phyloP scores from a whole-genome alignment of 2,888 invertebrate genomes.

The Chouioia cunea region DNA sequence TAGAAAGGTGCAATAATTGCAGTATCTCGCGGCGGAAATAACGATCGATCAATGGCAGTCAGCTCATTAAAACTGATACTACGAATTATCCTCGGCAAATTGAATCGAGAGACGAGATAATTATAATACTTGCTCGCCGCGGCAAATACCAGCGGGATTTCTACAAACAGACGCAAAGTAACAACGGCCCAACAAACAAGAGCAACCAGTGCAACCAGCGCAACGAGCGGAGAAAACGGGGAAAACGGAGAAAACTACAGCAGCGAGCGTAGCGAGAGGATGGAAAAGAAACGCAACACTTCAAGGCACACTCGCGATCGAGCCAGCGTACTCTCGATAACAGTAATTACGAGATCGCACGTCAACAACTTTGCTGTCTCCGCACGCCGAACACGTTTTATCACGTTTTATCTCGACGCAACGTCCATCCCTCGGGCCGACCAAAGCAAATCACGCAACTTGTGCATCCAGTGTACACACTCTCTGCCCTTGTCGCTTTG shows the following conservation, averaged over 20 bases:
- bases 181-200: no score
- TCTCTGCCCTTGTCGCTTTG: background rate
- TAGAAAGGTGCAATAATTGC: constrained; percentile 18
- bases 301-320: background rate
- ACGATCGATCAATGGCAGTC: constrained; percentile 31
- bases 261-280: background rate
- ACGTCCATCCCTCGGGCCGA: constrained; percentile 2
- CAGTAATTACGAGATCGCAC: constrained; percentile 47
- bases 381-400: background rate
- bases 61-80: constrained; percentile 37
- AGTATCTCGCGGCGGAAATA: constrained; percentile 57
- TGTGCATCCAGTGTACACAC: constrained; percentile 5
- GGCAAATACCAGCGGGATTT: background rate
- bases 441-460: constrained; percentile 32
- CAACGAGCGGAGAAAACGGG: background rate
- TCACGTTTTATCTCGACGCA: background rate
- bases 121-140: constrained; percentile 6
- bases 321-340: constrained; percentile 31
- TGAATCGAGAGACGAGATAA: constrained; percentile 40
- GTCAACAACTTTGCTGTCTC: constrained; percentile 45
- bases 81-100: constrained; percentile 21
- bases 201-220: constrained; percentile 5
- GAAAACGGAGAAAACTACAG: constrained; percentile 10
- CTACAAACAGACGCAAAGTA: no score
- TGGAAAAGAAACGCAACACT: background rate